Evolutionary conservation across 2,797 vertebrate species (phyloP), one percentile per base, ranked within the genome.

Genomic region (Coracias cyanogaster): DNA sequence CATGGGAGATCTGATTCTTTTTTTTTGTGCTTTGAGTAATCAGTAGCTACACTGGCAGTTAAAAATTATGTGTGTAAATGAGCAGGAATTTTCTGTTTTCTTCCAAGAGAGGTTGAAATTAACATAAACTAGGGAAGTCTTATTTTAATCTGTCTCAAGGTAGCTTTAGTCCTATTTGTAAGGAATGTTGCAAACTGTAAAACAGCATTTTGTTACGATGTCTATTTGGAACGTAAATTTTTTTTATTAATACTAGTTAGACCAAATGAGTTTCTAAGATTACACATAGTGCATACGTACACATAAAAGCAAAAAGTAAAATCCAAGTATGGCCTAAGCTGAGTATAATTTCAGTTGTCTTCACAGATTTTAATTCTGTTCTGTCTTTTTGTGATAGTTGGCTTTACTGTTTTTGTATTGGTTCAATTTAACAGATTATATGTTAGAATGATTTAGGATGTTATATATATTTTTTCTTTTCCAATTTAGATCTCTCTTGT

Each of bases 241-340:
- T 61, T 62, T 80, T 29, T 4, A 2, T 65, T 65, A 69, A 14
- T 64, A 48, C 14, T 67, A 48, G 5, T 65, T 60, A 69, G 22
- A 76, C 8, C 6, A 85, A 67, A 37, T 26, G 54, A 48, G 43
- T 62, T 54, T 86, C 26, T 62, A 39, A 10, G 16, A 26, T 41
- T 49, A 7, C 17, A 7, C 4, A 6, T 43, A 26, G 18, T 41
- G 10, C 26, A n/a, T 24, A 4, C 9, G 9, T 26, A 46, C 0
- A 1, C 10, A 35, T 6, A 37, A 58, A 60, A 43, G 26, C 18
- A 35, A 57, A 51, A 76, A 60, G 43, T 15, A 66, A 73, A 74
- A 60, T 43, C 29, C 35, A 45, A 11, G 9, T 48, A 16, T 57
- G 48, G 37, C 7, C 37, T 66, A 26, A 82, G 24, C 12, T 89